Percentiles rank a stretch among this genome's conserved stretches.
Conservation (phyloP, 2,888 invertebrate genomes). For the Apamea sordens region DNA sequence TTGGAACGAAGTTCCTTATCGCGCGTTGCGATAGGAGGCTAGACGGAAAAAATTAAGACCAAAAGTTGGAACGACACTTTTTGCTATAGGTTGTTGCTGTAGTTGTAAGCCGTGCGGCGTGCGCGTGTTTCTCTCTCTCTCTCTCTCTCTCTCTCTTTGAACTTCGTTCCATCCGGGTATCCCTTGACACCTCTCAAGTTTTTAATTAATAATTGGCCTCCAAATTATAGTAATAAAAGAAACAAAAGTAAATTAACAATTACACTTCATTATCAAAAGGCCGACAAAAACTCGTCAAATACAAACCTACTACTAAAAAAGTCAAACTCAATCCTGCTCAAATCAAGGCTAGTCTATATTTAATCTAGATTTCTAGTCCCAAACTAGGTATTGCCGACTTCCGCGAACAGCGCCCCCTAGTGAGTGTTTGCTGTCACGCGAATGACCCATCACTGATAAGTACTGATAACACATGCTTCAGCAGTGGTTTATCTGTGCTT, state of each 20-base stretch:
- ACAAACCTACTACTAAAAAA: conserved; percentile 8
- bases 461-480: conserved; percentile 54
- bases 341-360: conserved; percentile 48
- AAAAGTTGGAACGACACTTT: too few species aligned
- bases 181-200: too few species aligned
- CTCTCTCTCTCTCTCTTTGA: too few species aligned
- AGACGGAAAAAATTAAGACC: too few species aligned
- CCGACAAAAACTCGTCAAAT: neutral
- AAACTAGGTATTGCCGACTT: conserved; percentile 61
- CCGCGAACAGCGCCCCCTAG: conserved; percentile 63
- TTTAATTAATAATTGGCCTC: neutral
- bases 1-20: too few species aligned
- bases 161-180: too few species aligned
- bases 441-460: conserved; percentile 69
- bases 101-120: too few species aligned
- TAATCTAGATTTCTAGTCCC: conserved; percentile 51
- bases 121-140: too few species aligned
- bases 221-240: neutral
- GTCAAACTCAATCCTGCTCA: conserved; percentile 18
- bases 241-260: neutral
- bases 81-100: too few species aligned
- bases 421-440: conserved; percentile 69
- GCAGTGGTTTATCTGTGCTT: conserved; percentile 32
- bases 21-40: too few species aligned
- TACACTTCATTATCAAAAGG: neutral